These are phyloP conservation scores for Pluvialis apricaria DNA, from an alignment of 2,113 vertebrate genomes.

Conservation along the genomic window DNA sequence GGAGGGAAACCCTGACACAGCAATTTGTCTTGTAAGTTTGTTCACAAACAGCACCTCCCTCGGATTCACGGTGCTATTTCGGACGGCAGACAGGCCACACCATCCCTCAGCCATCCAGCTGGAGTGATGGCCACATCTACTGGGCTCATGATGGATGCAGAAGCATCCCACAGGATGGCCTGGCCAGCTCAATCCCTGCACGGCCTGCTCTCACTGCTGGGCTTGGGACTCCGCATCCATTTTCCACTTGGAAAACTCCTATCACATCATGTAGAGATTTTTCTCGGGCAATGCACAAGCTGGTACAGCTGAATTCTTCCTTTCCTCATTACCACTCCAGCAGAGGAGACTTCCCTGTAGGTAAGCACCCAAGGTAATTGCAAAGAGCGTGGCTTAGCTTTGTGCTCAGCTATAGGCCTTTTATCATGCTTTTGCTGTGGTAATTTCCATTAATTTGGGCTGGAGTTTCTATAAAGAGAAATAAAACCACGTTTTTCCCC, in stretches of 20 bases:
- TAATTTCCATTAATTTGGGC: neutral
- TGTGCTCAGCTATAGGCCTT: neutral
- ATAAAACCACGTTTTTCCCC: neutral
- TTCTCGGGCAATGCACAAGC: neutral
- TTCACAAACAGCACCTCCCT: neutral
- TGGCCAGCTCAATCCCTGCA: neutral
- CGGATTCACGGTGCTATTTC: neutral
- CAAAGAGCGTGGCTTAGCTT: neutral
- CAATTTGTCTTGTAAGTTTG: neutral
- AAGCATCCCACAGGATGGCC: neutral
- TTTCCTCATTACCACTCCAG: neutral
- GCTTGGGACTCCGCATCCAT: rapidly evolving
- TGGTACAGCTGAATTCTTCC: neutral
- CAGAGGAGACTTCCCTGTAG: neutral
- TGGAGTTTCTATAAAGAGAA: neutral
- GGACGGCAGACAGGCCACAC: neutral
- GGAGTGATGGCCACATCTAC: neutral
- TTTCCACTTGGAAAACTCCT: neutral
- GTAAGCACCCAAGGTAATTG: neutral
- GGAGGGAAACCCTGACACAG: neutral
- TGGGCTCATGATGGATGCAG: neutral
- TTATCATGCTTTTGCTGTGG: neutral
- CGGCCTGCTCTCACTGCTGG: neutral
- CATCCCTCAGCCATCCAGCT: neutral
- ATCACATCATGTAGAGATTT: rapidly evolving